Percentiles rank a stretch among this genome's conserved stretches.
Conservation (phyloP, 92 coral and sea anemone genomes). For the Porites divaricata region DNA sequence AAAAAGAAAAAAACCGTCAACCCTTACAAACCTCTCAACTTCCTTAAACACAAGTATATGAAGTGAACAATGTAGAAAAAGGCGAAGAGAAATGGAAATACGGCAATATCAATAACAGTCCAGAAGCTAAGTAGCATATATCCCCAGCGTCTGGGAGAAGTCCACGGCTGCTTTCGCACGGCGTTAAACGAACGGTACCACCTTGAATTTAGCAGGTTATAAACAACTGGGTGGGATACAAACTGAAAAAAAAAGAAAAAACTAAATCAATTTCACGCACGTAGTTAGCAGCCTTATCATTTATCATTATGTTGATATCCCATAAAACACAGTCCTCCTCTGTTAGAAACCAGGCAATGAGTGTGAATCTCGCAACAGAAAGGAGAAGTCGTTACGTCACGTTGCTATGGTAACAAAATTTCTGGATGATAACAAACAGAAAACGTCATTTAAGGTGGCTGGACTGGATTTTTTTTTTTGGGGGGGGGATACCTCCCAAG, state of each 20-base stretch:
- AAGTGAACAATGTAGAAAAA: slow-evolving; percentile 16
- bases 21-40: slow-evolving; percentile 23
- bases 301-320: no score
- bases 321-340: no score
- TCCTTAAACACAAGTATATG: not conserved
- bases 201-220: slow-evolving; percentile 23
- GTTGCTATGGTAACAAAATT: no score
- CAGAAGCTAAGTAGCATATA: slow-evolving; percentile 33
- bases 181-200: slow-evolving; percentile 40
- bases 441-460: no score
- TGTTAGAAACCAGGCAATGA: no score
- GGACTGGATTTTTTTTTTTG: no score
- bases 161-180: slow-evolving; percentile 20
- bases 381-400: no score
- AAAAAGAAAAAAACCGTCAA: not conserved
- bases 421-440: no score
- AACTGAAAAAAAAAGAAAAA: slow-evolving; percentile 30
- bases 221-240: slow-evolving; percentile 42
- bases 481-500: no score
- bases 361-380: no score
- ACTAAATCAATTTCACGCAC: no score
- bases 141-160: slow-evolving; percentile 19
- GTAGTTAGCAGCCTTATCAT: no score
- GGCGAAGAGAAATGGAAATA: slow-evolving; percentile 37
- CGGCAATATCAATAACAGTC: slow-evolving; percentile 21